Conservation (phyloP, 2,888 invertebrate species). For the Orchesella flavescens region DNA sequence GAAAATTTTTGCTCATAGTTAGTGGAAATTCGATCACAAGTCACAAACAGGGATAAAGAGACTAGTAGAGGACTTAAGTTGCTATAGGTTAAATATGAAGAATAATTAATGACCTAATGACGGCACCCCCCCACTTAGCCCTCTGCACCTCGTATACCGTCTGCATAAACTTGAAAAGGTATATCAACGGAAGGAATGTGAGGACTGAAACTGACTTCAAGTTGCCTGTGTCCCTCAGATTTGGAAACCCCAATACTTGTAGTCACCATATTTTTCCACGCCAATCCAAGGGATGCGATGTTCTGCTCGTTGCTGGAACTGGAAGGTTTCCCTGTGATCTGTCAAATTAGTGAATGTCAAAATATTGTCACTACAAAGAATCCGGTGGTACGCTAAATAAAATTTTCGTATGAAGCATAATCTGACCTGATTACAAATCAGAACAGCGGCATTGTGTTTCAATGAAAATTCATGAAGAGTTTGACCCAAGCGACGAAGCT, state of each 20-base stretch:
- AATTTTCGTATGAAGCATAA: neutral
- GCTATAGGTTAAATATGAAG: neutral
- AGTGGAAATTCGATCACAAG: no score
- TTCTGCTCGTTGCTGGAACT: constrained; percentile 30
- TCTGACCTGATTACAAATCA: constrained; percentile 84
- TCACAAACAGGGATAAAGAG: no score
- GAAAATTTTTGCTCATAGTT: no score
- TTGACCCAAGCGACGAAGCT: constrained; percentile 78
- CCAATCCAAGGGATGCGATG: constrained; percentile 80
- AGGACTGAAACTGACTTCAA: constrained; percentile 79
- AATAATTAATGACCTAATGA: neutral
- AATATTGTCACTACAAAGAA: constrained; percentile 19
- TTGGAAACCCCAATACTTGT: constrained; percentile 76
- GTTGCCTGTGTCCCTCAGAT: constrained; percentile 74
- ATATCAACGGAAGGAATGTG: constrained; percentile 75
- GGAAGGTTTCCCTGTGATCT: constrained; percentile 69
- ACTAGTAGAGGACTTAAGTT: no score
- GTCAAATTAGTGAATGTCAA: neutral
- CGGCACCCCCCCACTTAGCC: neutral
- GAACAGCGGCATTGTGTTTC: constrained; percentile 78
- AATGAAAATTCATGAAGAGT: constrained; percentile 78
- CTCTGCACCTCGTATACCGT: constrained; percentile 17
- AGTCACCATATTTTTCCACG: constrained; percentile 81
- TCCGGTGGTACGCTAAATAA: neutral
- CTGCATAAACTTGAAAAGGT: constrained; percentile 26